Percentiles rank a stretch among this genome's conserved stretches.
Conservation (phyloP, 2,888 invertebrate species). For the Campoplex capitator region DNA sequence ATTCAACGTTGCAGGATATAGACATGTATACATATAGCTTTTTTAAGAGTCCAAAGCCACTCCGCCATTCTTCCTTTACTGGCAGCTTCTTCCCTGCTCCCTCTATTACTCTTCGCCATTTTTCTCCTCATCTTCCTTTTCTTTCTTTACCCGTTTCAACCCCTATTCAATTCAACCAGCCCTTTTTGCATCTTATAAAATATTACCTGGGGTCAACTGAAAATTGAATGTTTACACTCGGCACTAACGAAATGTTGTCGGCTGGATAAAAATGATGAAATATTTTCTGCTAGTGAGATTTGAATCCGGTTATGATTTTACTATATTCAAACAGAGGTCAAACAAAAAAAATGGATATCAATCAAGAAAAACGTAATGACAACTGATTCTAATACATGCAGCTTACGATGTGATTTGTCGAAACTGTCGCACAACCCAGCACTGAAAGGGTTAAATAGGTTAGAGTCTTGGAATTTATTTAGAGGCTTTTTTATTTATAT, state of each 20-base stretch:
- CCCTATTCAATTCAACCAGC: constrained; percentile 37
- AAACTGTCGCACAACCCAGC: not conserved
- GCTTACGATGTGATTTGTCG: not conserved
- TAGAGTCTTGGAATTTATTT: not conserved
- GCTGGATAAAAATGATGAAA: not conserved
- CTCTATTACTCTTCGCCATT: constrained; percentile 66
- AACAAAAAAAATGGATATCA: not conserved
- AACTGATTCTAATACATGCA: not conserved
- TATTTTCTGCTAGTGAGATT: not conserved
- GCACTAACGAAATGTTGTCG: constrained; percentile 73
- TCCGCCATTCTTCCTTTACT: constrained; percentile 65
- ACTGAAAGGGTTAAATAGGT: not conserved
- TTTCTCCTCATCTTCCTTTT: constrained; percentile 46
- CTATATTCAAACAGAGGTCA: not conserved
- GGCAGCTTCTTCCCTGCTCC: constrained; percentile 52
- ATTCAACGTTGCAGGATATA: not conserved
- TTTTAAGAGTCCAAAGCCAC: constrained; percentile 66
- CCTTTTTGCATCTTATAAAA: constrained; percentile 62
- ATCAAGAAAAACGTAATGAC: no score
- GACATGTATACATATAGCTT: constrained; percentile 18
- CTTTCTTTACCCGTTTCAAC: constrained; percentile 58
- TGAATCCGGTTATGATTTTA: not conserved
- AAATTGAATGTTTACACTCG: constrained; percentile 79
- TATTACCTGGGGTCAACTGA: constrained; percentile 75
- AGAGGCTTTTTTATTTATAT: not conserved